A percentile compares a stretch with the other conserved stretches of the same genome.
phyloP scores from a whole-genome alignment of 2,113 vertebrate genomes.

The Phoxinus phoxinus region DNA sequence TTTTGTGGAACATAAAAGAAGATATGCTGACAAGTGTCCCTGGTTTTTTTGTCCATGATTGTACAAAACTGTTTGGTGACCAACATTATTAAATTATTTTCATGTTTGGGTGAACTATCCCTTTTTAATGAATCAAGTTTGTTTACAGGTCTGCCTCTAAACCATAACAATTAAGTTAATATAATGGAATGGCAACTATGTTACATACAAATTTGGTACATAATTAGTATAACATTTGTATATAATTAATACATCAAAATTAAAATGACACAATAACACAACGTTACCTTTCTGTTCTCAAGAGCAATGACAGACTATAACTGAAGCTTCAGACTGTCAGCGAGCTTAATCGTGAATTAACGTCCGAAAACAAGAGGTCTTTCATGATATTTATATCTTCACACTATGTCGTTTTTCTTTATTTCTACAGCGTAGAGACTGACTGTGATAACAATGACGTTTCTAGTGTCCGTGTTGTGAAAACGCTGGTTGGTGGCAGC shows the following conservation, averaged over 20 bases:
- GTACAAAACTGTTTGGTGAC: too few species aligned
- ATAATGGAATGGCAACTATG: neutral
- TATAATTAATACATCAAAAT: neutral
- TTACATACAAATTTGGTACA: too few species aligned
- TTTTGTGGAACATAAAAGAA: neutral
- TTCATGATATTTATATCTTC: neutral
- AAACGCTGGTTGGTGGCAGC: neutral
- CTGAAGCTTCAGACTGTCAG: neutral
- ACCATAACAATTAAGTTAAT: neutral
- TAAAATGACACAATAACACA: neutral
- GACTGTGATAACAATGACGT: neutral
- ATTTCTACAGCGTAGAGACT: neutral
- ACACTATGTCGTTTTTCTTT: neutral
- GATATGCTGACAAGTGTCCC: neutral
- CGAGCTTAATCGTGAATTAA: neutral
- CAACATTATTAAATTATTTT: too few species aligned
- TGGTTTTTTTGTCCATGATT: neutral
- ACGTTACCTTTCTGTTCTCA: constrained; percentile 5
- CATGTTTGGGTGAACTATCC: neutral
- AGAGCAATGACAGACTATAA: neutral
- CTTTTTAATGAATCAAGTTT: neutral
- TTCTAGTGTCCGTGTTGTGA: neutral
- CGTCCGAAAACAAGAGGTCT: neutral
- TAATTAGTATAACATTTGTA: too few species aligned
- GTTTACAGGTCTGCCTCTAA: neutral